Evolutionary conservation across 2,888 invertebrate genomes (phyloP), one percentile per base, ranked within the genome.

Genomic region (Athalia rosae): DNA sequence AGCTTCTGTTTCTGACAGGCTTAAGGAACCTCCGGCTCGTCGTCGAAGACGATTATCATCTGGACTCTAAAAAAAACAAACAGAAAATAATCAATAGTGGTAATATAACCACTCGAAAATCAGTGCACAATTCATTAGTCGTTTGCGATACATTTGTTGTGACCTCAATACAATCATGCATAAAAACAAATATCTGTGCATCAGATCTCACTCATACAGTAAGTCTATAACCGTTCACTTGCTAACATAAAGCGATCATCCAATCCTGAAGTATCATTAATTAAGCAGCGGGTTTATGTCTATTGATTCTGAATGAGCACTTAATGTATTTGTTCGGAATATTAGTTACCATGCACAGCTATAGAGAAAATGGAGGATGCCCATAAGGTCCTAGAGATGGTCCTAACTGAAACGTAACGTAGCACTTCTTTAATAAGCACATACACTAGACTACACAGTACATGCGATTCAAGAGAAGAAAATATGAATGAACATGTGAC

Each of bases 1-100:
- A 79, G 95, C 91, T 89, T 96, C 96, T 84, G 95, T 95, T 87
- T 96, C 96, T 0, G 96, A 96, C 0, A 96, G 91, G 4, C 96
- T 96, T 11, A 96, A 91, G 2, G 96, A 96, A 63, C 95, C 95
- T 11, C 95, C 95, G 15, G 94, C 93, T 84, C 96, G 93, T 79
- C 89, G 83, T 41, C 94, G 91, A 6, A 92, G 89, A 79, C 93
- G 92, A 59, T 92, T 91, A 8, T 92, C 92, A 82, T 93, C 92
- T 90, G 92, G 91, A 73, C 89, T 89, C 88, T 90, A 82, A 66
- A 82, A 84, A 58, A 67, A 47, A 82, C 84, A 79, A 82, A 84
- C 76, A 82, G 81, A 28, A 28, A 28, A 28, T 28, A 28, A 28
- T 28, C 28, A 28, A n/a, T 28, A 28, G 28, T 28, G 28, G 28